Evolutionary conservation across 2,888 invertebrate genomes (phyloP).

Genomic region (Chloroclysta siterata): DNA sequence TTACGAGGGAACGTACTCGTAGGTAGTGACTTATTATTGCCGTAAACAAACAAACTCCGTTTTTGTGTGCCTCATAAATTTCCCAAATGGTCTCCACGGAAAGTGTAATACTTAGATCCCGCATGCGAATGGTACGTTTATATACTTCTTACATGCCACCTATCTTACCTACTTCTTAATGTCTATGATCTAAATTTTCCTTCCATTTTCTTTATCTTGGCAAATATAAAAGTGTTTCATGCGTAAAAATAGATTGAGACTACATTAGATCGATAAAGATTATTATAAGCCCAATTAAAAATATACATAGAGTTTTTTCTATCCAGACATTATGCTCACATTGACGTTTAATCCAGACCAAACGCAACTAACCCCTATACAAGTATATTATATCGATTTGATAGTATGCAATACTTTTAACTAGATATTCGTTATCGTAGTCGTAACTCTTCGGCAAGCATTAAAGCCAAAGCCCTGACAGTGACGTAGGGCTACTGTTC

Average conservation of each 20-base stretch:
- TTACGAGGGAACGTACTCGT: constrained; percentile 25
- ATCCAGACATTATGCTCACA: too few species aligned
- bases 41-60: constrained; percentile 37
- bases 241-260: not conserved
- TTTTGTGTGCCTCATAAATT: constrained; percentile 43
- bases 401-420: too few species aligned
- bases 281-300: not conserved
- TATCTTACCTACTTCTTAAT: constrained; percentile 18
- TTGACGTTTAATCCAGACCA: too few species aligned
- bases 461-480: constrained; percentile 41
- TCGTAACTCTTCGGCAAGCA: constrained; percentile 37
- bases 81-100: constrained; percentile 31
- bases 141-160: constrained; percentile 43
- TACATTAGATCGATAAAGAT: not conserved
- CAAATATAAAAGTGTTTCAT: too few species aligned
- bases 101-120: constrained; percentile 33
- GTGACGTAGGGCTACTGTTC: constrained; percentile 45
- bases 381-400: too few species aligned
- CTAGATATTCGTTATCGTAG: not conserved
- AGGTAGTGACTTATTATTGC: constrained; percentile 29
- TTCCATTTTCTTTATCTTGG: too few species aligned
- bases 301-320: too few species aligned
- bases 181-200: too few species aligned
- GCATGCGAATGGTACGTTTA: constrained; percentile 45
- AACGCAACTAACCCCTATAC: too few species aligned